phyloP scores from a whole-genome alignment of 1,140 invertebrate genomes.

The Brachystomella parvula region DNA sequence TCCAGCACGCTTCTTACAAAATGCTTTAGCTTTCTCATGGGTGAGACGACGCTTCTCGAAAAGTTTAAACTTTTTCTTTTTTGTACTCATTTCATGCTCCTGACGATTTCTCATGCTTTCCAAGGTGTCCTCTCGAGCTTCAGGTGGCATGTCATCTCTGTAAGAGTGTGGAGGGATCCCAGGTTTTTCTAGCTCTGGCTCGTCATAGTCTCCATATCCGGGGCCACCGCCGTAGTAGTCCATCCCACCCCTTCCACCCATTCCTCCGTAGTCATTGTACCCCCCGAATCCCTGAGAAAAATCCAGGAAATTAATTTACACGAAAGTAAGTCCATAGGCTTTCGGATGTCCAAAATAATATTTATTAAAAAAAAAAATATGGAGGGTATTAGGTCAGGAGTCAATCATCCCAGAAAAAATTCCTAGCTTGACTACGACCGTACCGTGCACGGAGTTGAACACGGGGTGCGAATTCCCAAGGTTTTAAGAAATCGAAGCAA shows the following conservation, averaged over 20 bases:
- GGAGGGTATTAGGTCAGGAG: background rate
- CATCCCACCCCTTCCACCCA: background rate
- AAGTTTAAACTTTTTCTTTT: slow-evolving; percentile 32
- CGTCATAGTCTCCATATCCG: background rate
- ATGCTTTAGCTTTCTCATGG: slow-evolving; percentile 30
- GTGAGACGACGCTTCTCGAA: slow-evolving; percentile 34
- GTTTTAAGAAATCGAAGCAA: background rate
- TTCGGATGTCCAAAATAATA: background rate
- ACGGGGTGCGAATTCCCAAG: background rate
- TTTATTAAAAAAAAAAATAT: background rate
- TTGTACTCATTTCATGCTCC: slow-evolving; percentile 16
- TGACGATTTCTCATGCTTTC: background rate
- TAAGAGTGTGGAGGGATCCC: too few relatives aligned
- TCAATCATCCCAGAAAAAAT: too few relatives aligned
- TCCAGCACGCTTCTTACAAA: slow-evolving; percentile 32
- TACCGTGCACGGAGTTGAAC: slow-evolving; percentile 8
- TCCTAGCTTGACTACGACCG: too few relatives aligned
- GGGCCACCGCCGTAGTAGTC: background rate
- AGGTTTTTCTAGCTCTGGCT: background rate
- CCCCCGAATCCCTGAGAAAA: background rate
- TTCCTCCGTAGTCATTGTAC: background rate
- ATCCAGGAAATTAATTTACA: background rate
- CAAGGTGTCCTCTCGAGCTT: slow-evolving; percentile 1
- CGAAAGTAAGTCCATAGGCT: background rate
- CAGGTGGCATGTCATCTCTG: too few relatives aligned